Percentiles rank a stretch among this genome's conserved stretches.
Conservation (phyloP, 2,888 invertebrate species). For the Eumerus sabulonum region DNA sequence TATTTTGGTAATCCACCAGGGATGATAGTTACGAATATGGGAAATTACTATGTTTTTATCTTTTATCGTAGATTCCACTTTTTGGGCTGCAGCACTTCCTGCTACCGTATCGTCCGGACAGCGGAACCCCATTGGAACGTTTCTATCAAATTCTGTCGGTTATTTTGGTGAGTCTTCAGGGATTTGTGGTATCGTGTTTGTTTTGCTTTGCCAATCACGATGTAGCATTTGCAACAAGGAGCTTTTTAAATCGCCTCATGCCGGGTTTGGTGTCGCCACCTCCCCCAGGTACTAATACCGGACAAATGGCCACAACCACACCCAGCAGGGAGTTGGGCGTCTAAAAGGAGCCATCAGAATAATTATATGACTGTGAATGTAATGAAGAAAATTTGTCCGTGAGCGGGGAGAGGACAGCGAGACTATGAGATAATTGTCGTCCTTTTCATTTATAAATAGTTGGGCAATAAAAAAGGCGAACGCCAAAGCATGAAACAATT, state of each 20-base stretch:
- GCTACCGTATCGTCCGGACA: conserved; percentile 84
- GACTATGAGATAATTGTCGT: neutral
- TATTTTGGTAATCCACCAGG: conserved; percentile 81
- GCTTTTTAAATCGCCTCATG: conserved; percentile 78
- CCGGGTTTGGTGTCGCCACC: conserved; percentile 75
- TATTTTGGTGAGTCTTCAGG: conserved; percentile 86
- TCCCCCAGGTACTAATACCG: conserved; percentile 77
- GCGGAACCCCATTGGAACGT: conserved; percentile 81
- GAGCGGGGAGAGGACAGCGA: neutral
- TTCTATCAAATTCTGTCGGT: conserved; percentile 85
- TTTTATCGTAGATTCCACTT: conserved; percentile 81
- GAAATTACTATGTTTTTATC: neutral
- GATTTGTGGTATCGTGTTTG: conserved; percentile 85
- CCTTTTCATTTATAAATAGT: neutral
- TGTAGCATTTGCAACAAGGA: conserved; percentile 81
- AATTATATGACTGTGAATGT: neutral
- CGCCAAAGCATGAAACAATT: too few species aligned
- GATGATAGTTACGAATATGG: neutral
- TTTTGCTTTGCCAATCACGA: conserved; percentile 89
- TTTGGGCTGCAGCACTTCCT: conserved; percentile 87
- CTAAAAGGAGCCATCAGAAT: conserved; percentile 67
- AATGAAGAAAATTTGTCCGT: neutral
- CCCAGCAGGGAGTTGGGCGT: conserved; percentile 78
- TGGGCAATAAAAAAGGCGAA: neutral
- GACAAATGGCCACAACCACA: conserved; percentile 78